Conservation (phyloP, 37 sponge, comb jelly and placozoan genomes). For the Hormiphora californensis region DNA sequence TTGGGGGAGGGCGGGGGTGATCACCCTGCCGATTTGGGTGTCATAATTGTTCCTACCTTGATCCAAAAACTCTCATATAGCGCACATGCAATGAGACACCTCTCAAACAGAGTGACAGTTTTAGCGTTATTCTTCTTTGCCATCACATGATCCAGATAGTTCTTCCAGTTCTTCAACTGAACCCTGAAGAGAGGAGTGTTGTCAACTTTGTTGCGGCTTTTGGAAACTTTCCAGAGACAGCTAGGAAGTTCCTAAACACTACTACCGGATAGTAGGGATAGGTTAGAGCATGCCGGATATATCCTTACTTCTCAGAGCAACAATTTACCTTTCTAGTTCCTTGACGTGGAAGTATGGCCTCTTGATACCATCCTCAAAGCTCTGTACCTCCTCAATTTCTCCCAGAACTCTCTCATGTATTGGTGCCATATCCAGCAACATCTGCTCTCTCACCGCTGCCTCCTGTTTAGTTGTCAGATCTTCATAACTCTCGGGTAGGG, state of each 20-base stretch:
- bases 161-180: slow-evolving; percentile 81
- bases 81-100: slow-evolving; percentile 83
- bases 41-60: slow-evolving; percentile 63
- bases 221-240: too few relatives aligned
- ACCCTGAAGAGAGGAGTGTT: slow-evolving; percentile 64
- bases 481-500: slow-evolving; percentile 10
- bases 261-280: too few relatives aligned
- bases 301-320: too few relatives aligned
- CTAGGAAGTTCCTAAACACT: too few relatives aligned
- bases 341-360: slow-evolving; percentile 92
- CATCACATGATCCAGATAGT: slow-evolving; percentile 81
- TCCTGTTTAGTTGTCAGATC: slow-evolving; percentile 42
- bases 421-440: slow-evolving; percentile 31
- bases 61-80: slow-evolving; percentile 89
- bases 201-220: too few relatives aligned
- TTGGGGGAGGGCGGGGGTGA: too few relatives aligned
- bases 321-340: slow-evolving; percentile 25
- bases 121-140: slow-evolving; percentile 59
- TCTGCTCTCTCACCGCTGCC: slow-evolving; percentile 44
- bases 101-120: slow-evolving; percentile 70
- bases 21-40: too few relatives aligned
- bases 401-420: slow-evolving; percentile 7
- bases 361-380: slow-evolving; percentile 60
- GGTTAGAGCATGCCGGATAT: too few relatives aligned
- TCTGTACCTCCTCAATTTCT: slow-evolving; percentile 9